These are phyloP conservation scores for Cercocebus atys DNA, from an alignment of 2,113 vertebrate species.

Conservation along the genomic window DNA sequence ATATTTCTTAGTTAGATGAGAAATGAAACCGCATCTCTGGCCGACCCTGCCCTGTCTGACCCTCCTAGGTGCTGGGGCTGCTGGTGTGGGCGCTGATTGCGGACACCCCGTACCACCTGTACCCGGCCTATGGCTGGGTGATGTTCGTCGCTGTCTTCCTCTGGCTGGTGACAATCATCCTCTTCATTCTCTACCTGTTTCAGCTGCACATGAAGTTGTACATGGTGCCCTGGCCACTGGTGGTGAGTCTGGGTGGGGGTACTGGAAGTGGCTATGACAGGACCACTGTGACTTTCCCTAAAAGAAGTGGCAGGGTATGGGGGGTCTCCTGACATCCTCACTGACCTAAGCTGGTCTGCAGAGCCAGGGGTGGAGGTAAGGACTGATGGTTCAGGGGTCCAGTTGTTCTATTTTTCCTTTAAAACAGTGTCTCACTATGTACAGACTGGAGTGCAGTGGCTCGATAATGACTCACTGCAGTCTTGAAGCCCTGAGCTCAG, in stretches of 20 bases:
- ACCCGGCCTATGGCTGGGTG: slow-evolving; percentile 90
- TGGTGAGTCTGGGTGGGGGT: slow-evolving; percentile 82
- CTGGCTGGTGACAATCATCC: slow-evolving; percentile 91
- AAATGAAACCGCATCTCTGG: neutral
- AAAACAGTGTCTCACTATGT: too few relatives aligned
- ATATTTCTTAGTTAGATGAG: neutral
- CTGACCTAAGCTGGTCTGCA: neutral
- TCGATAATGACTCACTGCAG: too few relatives aligned
- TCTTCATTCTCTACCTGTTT: slow-evolving; percentile 88
- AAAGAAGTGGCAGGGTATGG: neutral
- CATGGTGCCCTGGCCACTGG: slow-evolving; percentile 89
- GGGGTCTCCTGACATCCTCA: neutral
- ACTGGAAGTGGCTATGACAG: neutral
- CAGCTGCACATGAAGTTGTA: slow-evolving; percentile 82
- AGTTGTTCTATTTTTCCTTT: neutral
- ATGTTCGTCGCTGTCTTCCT: slow-evolving; percentile 93
- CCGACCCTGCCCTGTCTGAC: neutral
- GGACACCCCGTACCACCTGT: slow-evolving; percentile 53
- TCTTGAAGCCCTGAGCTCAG: too few relatives aligned
- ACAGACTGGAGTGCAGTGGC: too few relatives aligned
- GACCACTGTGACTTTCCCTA: neutral
- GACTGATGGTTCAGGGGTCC: too few relatives aligned
- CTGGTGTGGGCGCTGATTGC: slow-evolving; percentile 94
- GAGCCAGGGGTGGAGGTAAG: neutral
- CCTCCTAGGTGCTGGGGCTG: slow-evolving; percentile 88